Conservation (phyloP, 2,113 vertebrate genomes). For the Triplophysa siluroides region DNA sequence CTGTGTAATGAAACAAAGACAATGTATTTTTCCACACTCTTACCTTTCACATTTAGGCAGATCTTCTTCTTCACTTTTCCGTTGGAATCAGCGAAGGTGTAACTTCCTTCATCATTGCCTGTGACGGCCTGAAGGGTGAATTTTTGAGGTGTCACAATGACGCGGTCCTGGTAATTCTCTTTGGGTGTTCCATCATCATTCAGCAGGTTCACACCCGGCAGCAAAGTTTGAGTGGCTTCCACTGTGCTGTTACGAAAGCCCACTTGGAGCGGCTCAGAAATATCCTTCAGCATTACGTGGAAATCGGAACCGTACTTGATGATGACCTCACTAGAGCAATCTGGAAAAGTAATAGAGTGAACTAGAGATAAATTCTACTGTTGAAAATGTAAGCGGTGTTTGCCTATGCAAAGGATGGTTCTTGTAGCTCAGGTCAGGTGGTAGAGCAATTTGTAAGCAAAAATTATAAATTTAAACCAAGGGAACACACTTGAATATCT, state of each 20-base stretch:
- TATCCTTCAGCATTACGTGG: slow-evolving; percentile 53
- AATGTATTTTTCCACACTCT: slow-evolving; percentile 29
- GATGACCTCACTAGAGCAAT: slow-evolving; percentile 67
- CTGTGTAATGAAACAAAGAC: too few species aligned
- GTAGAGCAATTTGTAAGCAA: too few species aligned
- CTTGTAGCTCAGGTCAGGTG: too few species aligned
- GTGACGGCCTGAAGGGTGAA: slow-evolving; percentile 64
- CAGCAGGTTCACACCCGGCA: slow-evolving; percentile 64
- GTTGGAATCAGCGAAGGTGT: slow-evolving; percentile 64
- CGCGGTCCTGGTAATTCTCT: slow-evolving; percentile 61
- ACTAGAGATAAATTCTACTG: neutral
- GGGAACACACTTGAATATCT: too few species aligned
- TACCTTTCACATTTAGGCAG: slow-evolving; percentile 77
- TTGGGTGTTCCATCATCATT: slow-evolving; percentile 34
- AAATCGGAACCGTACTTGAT: slow-evolving; percentile 69
- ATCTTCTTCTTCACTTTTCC: slow-evolving; percentile 62
- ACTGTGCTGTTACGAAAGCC: slow-evolving; percentile 66
- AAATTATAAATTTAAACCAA: too few species aligned
- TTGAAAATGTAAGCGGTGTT: neutral
- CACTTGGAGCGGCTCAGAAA: slow-evolving; percentile 59
- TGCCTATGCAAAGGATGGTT: neutral
- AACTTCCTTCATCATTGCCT: slow-evolving; percentile 72
- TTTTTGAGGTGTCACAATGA: slow-evolving; percentile 45
- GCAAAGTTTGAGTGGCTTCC: slow-evolving; percentile 70
- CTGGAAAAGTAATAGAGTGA: slow-evolving; percentile 50